Percentiles rank a stretch among this genome's conserved stretches.
phyloP scores from a whole-genome alignment of 2,113 vertebrate species.

The Daboia siamensis region DNA sequence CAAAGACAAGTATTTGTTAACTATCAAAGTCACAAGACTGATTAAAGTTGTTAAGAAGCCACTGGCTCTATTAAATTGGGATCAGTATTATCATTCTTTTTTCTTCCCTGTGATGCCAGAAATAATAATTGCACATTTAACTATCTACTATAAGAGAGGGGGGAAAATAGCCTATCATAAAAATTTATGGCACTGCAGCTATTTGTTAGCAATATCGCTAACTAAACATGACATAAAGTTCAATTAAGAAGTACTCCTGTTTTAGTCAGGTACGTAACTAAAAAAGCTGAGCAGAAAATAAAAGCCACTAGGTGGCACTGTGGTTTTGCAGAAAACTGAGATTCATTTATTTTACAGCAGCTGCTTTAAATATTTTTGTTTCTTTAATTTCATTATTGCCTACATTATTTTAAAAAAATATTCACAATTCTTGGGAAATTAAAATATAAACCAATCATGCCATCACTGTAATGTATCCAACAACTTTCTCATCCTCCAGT shows the following conservation, averaged over 20 bases:
- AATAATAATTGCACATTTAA: background rate
- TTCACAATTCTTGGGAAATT: background rate
- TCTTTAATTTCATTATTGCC: background rate
- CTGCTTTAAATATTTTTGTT: background rate
- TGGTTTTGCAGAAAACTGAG: background rate
- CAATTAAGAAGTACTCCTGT: background rate
- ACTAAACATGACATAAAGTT: background rate
- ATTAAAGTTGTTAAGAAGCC: constrained; percentile 3
- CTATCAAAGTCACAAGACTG: constrained; percentile 30
- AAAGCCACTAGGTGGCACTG: constrained; percentile 41
- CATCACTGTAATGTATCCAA: background rate
- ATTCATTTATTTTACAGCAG: background rate
- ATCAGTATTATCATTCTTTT: background rate
- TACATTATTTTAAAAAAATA: background rate
- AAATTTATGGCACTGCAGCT: accelerated
- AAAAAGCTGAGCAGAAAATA: background rate
- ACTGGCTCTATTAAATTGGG: constrained; percentile 6
- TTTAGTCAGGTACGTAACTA: background rate
- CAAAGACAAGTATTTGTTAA: constrained; percentile 8
- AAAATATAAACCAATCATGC: background rate
- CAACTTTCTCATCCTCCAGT: background rate
- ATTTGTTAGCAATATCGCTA: background rate
- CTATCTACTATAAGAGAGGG: background rate
- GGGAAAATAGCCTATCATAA: background rate
- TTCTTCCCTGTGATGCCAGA: background rate